Evolutionary conservation across 2,113 vertebrate genomes (phyloP).

Genomic region (Eupsittula cactorum): DNA sequence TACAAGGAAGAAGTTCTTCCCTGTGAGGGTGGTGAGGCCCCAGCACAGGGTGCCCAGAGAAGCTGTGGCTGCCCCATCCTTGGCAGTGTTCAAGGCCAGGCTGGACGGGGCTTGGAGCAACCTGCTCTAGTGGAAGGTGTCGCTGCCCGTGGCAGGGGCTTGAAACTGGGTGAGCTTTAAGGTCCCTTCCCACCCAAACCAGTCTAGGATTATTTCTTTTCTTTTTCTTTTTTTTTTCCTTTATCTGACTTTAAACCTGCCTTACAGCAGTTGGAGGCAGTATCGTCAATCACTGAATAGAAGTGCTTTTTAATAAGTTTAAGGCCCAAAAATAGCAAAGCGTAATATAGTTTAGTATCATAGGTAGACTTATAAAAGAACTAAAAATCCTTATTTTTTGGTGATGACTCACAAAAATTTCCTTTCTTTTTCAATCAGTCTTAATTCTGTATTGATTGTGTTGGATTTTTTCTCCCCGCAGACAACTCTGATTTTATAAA

Average conservation of each 20-base stretch:
- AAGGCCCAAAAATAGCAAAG: not conserved
- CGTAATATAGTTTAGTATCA: not conserved
- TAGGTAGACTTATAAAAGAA: not conserved
- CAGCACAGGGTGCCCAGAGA: not conserved
- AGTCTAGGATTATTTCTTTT: not conserved
- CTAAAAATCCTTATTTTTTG: not conserved
- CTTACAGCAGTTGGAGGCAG: not conserved
- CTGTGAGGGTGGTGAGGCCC: not conserved
- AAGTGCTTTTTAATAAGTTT: not conserved
- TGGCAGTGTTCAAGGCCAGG: not conserved
- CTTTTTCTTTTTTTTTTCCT: not conserved
- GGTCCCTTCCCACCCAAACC: not conserved
- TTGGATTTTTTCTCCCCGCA: not conserved
- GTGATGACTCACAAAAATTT: not conserved
- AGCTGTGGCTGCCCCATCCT: not conserved
- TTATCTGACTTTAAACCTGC: not conserved
- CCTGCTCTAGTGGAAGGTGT: not conserved
- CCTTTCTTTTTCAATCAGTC: not conserved
- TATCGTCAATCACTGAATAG: not conserved
- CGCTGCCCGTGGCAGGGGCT: not conserved
- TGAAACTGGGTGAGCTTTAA: not conserved
- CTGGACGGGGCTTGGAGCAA: not conserved
- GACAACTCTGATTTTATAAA: not conserved
- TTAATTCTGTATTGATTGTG: not conserved
- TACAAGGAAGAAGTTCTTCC: not conserved